These are phyloP conservation scores for Diadegma fenestrale DNA, from an alignment of 2,888 invertebrate genomes.

Conservation along the genomic window DNA sequence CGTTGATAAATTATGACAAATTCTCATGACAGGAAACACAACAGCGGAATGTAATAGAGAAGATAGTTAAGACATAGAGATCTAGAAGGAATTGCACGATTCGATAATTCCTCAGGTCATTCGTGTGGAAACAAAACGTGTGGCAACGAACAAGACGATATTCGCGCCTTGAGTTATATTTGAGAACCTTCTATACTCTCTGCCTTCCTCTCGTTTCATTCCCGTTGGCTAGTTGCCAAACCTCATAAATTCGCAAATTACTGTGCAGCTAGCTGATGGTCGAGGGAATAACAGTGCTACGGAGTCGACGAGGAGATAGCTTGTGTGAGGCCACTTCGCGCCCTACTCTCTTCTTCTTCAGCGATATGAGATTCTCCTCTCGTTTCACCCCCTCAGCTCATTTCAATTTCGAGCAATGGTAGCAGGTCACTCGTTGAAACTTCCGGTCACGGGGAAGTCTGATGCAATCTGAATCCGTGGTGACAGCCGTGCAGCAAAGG, in stretches of 20 bases:
- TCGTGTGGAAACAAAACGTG: conserved; percentile 67
- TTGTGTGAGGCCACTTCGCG: neutral
- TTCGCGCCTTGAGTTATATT: conserved; percentile 63
- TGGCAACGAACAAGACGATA: conserved; percentile 51
- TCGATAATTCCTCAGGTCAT: conserved; percentile 64
- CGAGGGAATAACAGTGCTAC: conserved; percentile 44
- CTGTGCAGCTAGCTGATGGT: conserved; percentile 51
- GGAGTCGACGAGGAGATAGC: conserved; percentile 37
- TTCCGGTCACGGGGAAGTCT: conserved; percentile 45
- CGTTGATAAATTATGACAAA: neutral
- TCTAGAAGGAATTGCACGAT: conserved; percentile 28
- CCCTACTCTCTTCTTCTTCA: conserved; percentile 2
- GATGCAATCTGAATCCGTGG: conserved; percentile 23
- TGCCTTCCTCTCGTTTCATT: conserved; percentile 70
- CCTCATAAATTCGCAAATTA: conserved; percentile 79
- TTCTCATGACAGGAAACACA: neutral
- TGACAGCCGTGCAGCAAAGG: conserved; percentile 8
- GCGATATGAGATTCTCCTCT: conserved; percentile 9
- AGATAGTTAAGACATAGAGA: conserved; percentile 18
- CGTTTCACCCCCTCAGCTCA: conserved; percentile 18
- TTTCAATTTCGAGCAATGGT: conserved; percentile 52
- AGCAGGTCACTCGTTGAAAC: conserved; percentile 45
- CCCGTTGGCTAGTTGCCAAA: conserved; percentile 75
- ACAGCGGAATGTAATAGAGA: neutral
- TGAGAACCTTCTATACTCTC: neutral